Evolutionary conservation across 2,797 vertebrate genomes (phyloP), one percentile per base, ranked within the genome.

Genomic region (Acrossocheilus fasciatus): DNA sequence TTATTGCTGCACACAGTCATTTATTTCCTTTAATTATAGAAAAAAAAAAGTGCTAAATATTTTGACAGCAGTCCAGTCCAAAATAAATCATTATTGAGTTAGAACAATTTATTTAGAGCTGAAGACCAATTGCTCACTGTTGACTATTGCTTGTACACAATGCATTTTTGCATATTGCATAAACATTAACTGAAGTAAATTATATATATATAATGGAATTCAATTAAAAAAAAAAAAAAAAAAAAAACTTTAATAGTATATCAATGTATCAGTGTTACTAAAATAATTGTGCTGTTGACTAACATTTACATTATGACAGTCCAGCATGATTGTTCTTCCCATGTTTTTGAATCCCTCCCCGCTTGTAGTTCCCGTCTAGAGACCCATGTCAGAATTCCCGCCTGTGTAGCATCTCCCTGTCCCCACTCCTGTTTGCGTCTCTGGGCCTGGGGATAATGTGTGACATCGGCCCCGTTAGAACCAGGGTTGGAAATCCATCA

Each of bases 401-500:
- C 62, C 62, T 20, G 47, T 57, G 59, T 20, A 69, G 74, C 74
- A 43, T 78, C 64, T 30, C 47, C n/a, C 30, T 47, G 43, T 80
- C 30, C 57, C 68, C 20, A 15, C 57, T 79, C 54, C 73, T 62
- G 12, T 11, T 39, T 54, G 15, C 20, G 23, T 86, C 54, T 72
- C 43, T 66, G 30, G 52, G 66, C 72, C 70, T 52, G 26, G 0
- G 52, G 30, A 73, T 43, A 83, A 78, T 75, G 20, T 83, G 76
- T 74, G 82, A 74, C 70, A 81, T 80, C 39, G n/a, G 11, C 73
- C 68, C 57, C 45, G 18, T 87, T 87, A 82, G 69, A 75, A 75
- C 41, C 62, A 70, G 62, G 86, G 87, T 85, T 84, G 89, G 87
- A 88, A 90, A 95, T 95, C 92, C 93, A 95, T 95, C 95, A 94